These are phyloP conservation scores for Panulirus ornatus DNA, from an alignment of 1,140 invertebrate species.

Conservation along the genomic window DNA sequence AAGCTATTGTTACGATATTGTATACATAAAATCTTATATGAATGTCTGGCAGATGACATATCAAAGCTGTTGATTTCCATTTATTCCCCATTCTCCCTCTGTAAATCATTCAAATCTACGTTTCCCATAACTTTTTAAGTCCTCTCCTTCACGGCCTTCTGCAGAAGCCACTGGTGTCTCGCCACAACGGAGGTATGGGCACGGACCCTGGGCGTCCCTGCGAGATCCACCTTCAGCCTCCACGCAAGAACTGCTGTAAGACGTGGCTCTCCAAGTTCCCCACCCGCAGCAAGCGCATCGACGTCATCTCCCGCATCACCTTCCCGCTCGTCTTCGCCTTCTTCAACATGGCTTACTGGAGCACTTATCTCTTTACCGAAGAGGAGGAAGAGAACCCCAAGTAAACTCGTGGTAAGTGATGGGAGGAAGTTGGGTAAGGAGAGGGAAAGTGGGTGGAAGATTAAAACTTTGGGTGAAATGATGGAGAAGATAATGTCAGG, in stretches of 20 bases:
- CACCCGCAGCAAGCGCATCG: conserved; percentile 94
- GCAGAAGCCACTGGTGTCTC: conserved; percentile 92
- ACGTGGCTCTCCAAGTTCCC: conserved; percentile 96
- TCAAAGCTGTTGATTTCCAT: too few relatives aligned
- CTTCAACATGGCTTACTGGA: conserved; percentile 97
- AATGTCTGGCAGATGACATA: too few relatives aligned
- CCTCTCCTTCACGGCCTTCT: background rate
- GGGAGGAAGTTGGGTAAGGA: background rate
- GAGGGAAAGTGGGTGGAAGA: background rate
- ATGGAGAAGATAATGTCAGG: too few relatives aligned
- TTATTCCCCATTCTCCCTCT: too few relatives aligned
- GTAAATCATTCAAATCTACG: too few relatives aligned
- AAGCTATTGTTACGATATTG: too few relatives aligned
- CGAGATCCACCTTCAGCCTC: conserved; percentile 82
- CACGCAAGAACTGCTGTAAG: conserved; percentile 84
- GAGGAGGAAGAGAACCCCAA: conserved; percentile 53
- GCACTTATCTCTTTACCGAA: conserved; percentile 87
- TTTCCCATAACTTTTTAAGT: too few relatives aligned
- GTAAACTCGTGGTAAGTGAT: background rate
- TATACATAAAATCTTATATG: too few relatives aligned
- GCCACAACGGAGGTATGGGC: conserved; percentile 83
- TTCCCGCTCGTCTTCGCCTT: conserved; percentile 96
- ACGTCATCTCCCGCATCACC: conserved; percentile 95
- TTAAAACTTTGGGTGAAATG: too few relatives aligned
- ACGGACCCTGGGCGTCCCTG: conserved; percentile 90